Base-by-base conservation (phyloP, 1,140 invertebrate genomes). In the Lasioglossum baleicum region DNA sequence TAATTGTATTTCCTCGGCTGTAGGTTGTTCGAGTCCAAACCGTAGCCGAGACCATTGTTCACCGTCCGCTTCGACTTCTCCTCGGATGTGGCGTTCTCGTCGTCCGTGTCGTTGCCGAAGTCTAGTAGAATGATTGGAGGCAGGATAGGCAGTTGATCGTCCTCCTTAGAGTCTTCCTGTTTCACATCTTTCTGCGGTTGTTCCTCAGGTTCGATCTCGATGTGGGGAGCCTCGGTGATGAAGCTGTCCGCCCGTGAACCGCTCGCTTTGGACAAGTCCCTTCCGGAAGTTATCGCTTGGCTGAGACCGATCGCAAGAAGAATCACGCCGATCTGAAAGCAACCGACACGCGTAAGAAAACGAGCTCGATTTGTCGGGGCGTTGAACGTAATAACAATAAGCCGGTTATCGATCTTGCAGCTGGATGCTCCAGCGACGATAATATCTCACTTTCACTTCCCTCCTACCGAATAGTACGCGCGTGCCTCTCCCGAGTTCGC, bases 31-130 rank as follows among this genome's bases (percentile, higher is more conserved):
- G 73, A 42, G 7, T 90, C 82, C 31, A 90, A 91, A 0, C 92
- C 92, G 63, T 93, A 92, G n/a, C 92, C 92, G 0, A 93, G 80
- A n/a, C 82, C 83, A 2, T 80, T 79, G 64, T 93, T 89, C 8
- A 93, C 86, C 0, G 92, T 93, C 13, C 92, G 81, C 26, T 93
- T 93, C 0, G 88, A 88, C 76, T 93, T 93, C 13, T 91, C 91
- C 7, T 93, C 92, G 15, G 42, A 15, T 6, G n/a, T 83, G 35
- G 53, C 7, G 11, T 87, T 82, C 10, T 81, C 79, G 4, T 88
- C 79, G 0, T 88, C 84, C 0, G 87, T 89, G 7, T 69, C 79
- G 64, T 93, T 91, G 3, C 83, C 90, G 53, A 93, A 93, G 42
- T 93, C 92, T 0, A 93, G 42, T 7, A 93, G 72, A 71, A 93